Conservation (phyloP, 1,140 invertebrate species). For the Drosophila tsacasi region DNA sequence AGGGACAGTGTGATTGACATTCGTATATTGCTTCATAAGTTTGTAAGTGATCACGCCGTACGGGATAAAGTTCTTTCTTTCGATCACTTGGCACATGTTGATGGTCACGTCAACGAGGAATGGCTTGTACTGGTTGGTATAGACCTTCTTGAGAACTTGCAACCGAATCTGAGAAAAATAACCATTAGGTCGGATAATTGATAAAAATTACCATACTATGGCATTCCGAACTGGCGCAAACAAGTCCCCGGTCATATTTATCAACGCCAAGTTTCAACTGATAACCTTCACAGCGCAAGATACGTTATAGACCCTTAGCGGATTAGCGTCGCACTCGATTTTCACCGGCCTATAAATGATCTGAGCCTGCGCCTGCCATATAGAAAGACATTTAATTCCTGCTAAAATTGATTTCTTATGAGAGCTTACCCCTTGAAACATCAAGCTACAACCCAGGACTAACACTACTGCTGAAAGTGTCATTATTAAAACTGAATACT, state of each 20-base stretch:
- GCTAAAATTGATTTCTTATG: neutral
- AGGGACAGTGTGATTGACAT: conserved; percentile 54
- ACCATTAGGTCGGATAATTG: no score
- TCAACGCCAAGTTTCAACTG: no score
- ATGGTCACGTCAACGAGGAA: conserved; percentile 36
- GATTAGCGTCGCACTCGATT: no score
- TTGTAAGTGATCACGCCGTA: conserved; percentile 35
- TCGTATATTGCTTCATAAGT: conserved; percentile 11
- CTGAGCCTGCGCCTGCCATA: no score
- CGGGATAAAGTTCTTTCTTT: conserved; percentile 13
- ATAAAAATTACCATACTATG: no score
- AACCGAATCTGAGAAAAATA: neutral
- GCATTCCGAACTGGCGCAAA: no score
- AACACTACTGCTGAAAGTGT: neutral
- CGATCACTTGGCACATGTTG: conserved; percentile 33
- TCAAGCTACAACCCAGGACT: neutral
- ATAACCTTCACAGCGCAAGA: no score
- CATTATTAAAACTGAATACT: neutral
- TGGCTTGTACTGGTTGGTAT: conserved; percentile 48
- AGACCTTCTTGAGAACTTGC: conserved; percentile 33
- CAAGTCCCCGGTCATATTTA: no score
- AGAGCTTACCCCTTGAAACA: neutral
- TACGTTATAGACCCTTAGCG: no score
- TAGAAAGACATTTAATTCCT: neutral
- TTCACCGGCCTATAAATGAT: no score